These are phyloP conservation scores for Silurus meridionalis DNA, from an alignment of 2,113 vertebrate species.

Conservation along the genomic window DNA sequence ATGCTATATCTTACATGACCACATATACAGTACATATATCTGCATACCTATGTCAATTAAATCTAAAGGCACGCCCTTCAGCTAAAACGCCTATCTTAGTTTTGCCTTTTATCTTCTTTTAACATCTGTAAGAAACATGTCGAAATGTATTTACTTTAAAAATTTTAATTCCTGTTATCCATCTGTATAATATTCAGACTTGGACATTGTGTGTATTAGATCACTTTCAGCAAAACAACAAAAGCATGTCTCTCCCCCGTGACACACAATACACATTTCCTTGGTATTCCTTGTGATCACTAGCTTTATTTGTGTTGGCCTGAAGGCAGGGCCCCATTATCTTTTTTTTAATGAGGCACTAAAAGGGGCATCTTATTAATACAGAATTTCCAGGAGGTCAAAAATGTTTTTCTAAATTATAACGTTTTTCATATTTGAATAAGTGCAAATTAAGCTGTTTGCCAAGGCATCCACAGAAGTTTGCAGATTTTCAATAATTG, in stretches of 20 bases:
- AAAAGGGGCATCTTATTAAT: constrained; percentile 24
- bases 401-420: constrained; percentile 33
- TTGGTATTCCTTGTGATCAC: constrained; percentile 19
- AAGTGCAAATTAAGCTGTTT: not conserved
- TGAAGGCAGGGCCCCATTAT: constrained; percentile 9
- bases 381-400: constrained; percentile 15
- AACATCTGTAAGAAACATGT: constrained; percentile 4
- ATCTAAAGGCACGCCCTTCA: not conserved
- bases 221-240: not conserved
- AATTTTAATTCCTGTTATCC: not conserved
- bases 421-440: not conserved
- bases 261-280: constrained; percentile 11
- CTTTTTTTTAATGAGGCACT: not conserved
- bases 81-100: not conserved
- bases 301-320: constrained; percentile 23
- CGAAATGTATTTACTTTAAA: not conserved
- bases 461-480: not conserved
- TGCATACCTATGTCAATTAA: constrained; percentile 5
- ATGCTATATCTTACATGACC: not conserved
- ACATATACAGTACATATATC: not conserved
- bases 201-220: not conserved
- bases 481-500: not conserved
- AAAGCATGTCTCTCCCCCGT: not conserved
- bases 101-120: not conserved
- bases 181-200: not conserved